Evolutionary conservation across 2,888 invertebrate genomes (phyloP).

Genomic region (Copidosoma aretas): DNA sequence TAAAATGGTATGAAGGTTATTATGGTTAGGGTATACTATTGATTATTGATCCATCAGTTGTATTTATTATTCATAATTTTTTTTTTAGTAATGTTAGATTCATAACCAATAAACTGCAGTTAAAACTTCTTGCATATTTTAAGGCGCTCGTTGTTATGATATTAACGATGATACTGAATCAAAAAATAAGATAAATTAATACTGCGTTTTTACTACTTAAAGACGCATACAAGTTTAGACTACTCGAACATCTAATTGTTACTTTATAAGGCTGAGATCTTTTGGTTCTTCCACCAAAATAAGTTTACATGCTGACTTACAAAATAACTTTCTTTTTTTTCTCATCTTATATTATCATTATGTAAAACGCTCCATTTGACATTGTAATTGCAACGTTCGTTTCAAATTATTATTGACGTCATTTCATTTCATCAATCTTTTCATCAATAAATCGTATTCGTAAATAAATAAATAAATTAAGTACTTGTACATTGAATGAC

Average conservation of each 20-base stretch:
- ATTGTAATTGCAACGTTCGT: slow-evolving; percentile 17
- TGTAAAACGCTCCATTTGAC: neutral
- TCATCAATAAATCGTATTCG: slow-evolving; percentile 1
- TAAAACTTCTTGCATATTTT: slow-evolving; percentile 35
- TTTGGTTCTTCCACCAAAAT: slow-evolving; percentile 31
- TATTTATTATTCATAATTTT: slow-evolving; percentile 39
- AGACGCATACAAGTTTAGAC: slow-evolving; percentile 39
- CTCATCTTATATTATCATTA: neutral
- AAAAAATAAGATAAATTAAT: slow-evolving; percentile 29
- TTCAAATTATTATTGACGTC: slow-evolving; percentile 16
- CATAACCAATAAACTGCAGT: slow-evolving; percentile 39
- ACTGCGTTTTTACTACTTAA: slow-evolving; percentile 34
- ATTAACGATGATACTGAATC: slow-evolving; percentile 36
- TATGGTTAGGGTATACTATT: slow-evolving; percentile 29
- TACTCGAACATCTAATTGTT: slow-evolving; percentile 38
- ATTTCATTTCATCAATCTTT: neutral
- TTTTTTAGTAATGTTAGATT: slow-evolving; percentile 33
- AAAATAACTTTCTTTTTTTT: slow-evolving; percentile 20
- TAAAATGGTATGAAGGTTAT: slow-evolving; percentile 33
- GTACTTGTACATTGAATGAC: slow-evolving; percentile 24
- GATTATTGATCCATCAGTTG: slow-evolving; percentile 38
- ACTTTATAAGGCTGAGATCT: slow-evolving; percentile 42
- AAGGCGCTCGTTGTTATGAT: slow-evolving; percentile 42
- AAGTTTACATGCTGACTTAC: slow-evolving; percentile 23
- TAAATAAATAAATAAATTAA: slow-evolving; percentile 13